Evolutionary conservation across 2,797 vertebrate species (phyloP).

Genomic region (Cyprinella venusta): DNA sequence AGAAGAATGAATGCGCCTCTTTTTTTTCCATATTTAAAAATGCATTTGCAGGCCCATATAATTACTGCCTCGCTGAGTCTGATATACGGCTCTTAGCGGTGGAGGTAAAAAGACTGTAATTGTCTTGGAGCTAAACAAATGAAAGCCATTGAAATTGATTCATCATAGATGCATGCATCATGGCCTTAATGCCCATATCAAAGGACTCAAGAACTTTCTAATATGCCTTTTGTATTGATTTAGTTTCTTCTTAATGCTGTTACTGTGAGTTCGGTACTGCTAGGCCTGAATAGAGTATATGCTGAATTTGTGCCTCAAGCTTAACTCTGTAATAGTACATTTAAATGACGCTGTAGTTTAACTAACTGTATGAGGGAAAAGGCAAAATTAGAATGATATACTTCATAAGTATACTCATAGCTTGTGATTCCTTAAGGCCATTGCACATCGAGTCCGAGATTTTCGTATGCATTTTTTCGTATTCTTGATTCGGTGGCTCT

Average conservation of each 20-base stretch:
- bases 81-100: conserved; percentile 47
- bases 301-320: conserved; percentile 7
- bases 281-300: conserved; percentile 20
- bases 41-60: conserved; percentile 57
- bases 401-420: no score
- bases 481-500: no score
- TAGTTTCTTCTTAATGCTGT: conserved; percentile 49
- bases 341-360: neutral
- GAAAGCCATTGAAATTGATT: conserved; percentile 71
- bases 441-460: no score
- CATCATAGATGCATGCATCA: conserved; percentile 67
- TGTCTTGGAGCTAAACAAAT: conserved; percentile 54
- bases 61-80: conserved; percentile 68
- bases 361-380: neutral
- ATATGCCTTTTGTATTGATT: conserved; percentile 54
- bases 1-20: conserved; percentile 27
- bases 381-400: neutral
- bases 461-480: no score
- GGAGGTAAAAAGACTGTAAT: conserved; percentile 37
- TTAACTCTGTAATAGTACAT: neutral
- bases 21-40: conserved; percentile 41
- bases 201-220: conserved; percentile 39
- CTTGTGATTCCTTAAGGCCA: no score
- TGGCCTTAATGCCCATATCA: conserved; percentile 60
- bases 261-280: conserved; percentile 31